Evolutionary conservation across 2,113 vertebrate genomes (phyloP).

Genomic region (Cyanocitta stelleri): DNA sequence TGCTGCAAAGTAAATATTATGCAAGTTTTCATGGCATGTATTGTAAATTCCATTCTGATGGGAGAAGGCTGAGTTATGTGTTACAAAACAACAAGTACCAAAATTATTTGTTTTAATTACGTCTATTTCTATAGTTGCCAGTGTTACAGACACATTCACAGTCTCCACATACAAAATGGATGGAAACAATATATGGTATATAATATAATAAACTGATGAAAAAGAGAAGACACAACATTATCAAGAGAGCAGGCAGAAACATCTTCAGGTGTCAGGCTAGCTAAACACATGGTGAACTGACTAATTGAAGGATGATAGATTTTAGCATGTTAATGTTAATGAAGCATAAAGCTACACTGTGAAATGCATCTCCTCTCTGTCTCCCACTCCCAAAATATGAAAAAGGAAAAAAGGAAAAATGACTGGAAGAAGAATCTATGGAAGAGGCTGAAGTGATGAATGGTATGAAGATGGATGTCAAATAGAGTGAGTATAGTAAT

Average conservation of each 20-base stretch:
- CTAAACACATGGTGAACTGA: neutral
- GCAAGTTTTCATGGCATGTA: neutral
- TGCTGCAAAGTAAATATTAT: neutral
- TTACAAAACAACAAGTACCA: neutral
- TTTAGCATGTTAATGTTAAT: neutral
- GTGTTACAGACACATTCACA: neutral
- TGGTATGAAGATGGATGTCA: neutral
- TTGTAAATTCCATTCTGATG: neutral
- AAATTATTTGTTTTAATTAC: neutral
- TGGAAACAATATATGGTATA: neutral
- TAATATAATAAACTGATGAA: neutral
- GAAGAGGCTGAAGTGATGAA: neutral
- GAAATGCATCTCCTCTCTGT: neutral
- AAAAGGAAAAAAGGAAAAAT: neutral
- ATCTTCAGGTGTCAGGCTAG: neutral
- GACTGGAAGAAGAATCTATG: neutral
- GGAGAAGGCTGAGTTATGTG: neutral
- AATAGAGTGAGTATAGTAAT: neutral
- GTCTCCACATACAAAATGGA: neutral
- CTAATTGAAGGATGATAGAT: neutral
- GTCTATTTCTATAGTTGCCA: neutral
- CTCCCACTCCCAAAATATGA: neutral
- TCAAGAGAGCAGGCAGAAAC: neutral
- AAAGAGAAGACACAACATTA: neutral
- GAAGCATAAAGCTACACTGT: neutral